These are phyloP conservation scores for Gryllus bimaculatus DNA, from an alignment of 1,140 invertebrate genomes.

Conservation along the genomic window DNA sequence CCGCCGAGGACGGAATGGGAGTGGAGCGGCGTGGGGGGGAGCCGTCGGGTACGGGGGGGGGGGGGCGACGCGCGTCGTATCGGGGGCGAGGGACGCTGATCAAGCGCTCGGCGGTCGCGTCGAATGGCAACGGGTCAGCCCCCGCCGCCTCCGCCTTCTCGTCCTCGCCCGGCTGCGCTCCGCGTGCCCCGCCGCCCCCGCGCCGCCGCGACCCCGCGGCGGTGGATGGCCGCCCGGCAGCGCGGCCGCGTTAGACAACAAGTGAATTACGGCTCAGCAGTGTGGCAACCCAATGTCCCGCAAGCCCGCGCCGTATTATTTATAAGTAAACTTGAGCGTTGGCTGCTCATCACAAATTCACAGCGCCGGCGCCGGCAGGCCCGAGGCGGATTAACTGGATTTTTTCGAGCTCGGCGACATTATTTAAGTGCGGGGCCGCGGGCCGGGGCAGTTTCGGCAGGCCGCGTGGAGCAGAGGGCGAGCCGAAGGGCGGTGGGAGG, in stretches of 20 bases:
- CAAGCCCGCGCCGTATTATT: not conserved
- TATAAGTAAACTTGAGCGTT: constrained; percentile 9
- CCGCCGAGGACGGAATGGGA: too few relatives aligned
- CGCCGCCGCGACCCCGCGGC: not conserved
- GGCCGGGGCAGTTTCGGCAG: too few relatives aligned
- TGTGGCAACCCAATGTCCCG: constrained; percentile 21
- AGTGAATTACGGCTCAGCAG: constrained; percentile 18
- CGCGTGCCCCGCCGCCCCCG: not conserved
- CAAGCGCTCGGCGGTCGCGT: too few relatives aligned
- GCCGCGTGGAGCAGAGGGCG: too few relatives aligned
- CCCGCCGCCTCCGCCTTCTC: not conserved
- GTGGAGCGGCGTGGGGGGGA: not conserved
- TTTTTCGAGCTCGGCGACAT: constrained; percentile 12
- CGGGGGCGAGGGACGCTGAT: too few relatives aligned
- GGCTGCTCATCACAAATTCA: constrained; percentile 15
- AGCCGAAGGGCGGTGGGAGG: too few relatives aligned
- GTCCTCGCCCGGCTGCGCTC: not conserved
- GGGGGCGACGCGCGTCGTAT: not conserved
- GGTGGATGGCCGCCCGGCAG: not conserved
- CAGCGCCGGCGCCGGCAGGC: not conserved
- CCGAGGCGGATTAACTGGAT: constrained; percentile 19
- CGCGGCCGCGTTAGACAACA: constrained; percentile 17
- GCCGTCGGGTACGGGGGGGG: too few relatives aligned
- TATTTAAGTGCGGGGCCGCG: too few relatives aligned
- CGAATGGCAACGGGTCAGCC: not conserved